Base-by-base conservation (phyloP, 2,113 vertebrate genomes). In the Suncus etruscus region DNA sequence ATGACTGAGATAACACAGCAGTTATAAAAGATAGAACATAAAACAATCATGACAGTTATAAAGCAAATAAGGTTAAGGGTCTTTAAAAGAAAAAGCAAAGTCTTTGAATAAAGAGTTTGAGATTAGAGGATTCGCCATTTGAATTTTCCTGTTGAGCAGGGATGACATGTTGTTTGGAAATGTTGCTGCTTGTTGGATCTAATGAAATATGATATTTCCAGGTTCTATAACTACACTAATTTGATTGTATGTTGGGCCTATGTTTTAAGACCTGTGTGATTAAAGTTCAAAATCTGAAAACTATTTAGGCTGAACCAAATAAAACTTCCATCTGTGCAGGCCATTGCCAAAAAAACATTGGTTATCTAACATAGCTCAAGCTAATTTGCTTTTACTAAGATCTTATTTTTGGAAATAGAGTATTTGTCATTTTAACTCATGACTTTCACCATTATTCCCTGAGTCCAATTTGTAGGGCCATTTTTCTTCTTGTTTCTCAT, bases 181-280 rank as follows among this genome's bases (percentile, higher is more conserved):
- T 69, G 54, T 85, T 73, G 50, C 29, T 1, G 11, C 27, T n/a
- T 70, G 29, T 58, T 61, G 54, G 50, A 83, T 39, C 3, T 83
- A 89, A 92, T 45, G 32, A 90, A 92, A 61, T 73, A 66, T 70
- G 73, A 66, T 58, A 84, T 94, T 92, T 94, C 70, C 80, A 89
- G 89, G 93, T 83, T 54, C 54, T 73, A 89, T 11, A 9, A 65
- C 48, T 80, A 80, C 58, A 65, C 22, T 73, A 75, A 51, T 58
- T 82, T 75, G 77, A 54, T 45, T 77, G 65, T 24, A 63, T 8
- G 4, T 39, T 79, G 79, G 39, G 47, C 45, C 20, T 86, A 73
- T 77, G n/a, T 79, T 7, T 47, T 66, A 76, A 87, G 50, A 75
- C 9, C 6, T 39, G 45, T 50, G 51, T 11, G 2, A n/a, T 73